A percentile compares a stretch with the other conserved stretches of the same genome.
These are phyloP conservation scores for Falco punctatus DNA, from an alignment of 2,113 vertebrate species.

Conservation along the genomic window DNA sequence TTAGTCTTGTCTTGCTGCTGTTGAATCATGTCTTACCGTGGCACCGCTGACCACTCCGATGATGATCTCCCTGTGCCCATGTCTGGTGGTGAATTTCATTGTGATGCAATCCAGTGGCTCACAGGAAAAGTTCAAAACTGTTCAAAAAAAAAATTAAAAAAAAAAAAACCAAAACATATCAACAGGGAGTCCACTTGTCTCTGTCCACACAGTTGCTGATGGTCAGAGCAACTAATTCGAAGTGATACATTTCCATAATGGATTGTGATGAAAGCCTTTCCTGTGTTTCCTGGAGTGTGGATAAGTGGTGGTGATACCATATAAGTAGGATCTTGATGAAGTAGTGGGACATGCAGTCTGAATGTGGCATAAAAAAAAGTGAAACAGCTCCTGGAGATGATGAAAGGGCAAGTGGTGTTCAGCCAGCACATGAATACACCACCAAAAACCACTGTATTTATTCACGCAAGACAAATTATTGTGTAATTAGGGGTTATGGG, in stretches of 20 bases:
- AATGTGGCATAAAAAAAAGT: background rate
- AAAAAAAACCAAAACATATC: too few species aligned
- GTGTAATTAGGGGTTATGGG: background rate
- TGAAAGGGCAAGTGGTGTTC: background rate
- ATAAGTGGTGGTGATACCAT: background rate
- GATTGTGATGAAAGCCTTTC: background rate
- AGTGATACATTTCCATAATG: background rate
- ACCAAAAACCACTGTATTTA: background rate
- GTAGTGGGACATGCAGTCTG: background rate
- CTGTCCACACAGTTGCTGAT: background rate
- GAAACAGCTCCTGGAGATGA: background rate
- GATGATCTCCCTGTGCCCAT: accelerated
- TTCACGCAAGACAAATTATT: background rate
- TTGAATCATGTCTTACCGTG: accelerated
- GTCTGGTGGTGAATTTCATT: background rate
- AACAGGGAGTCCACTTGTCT: background rate
- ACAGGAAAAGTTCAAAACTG: accelerated
- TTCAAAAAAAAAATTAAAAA: background rate
- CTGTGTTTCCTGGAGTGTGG: background rate
- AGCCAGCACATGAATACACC: background rate
- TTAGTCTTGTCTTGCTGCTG: background rate
- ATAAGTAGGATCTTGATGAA: background rate
- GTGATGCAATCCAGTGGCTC: background rate
- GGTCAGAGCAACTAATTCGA: background rate
- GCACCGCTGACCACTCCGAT: accelerated